Base-by-base conservation (phyloP, 2,888 invertebrate genomes). In the Macrophya annulata region DNA sequence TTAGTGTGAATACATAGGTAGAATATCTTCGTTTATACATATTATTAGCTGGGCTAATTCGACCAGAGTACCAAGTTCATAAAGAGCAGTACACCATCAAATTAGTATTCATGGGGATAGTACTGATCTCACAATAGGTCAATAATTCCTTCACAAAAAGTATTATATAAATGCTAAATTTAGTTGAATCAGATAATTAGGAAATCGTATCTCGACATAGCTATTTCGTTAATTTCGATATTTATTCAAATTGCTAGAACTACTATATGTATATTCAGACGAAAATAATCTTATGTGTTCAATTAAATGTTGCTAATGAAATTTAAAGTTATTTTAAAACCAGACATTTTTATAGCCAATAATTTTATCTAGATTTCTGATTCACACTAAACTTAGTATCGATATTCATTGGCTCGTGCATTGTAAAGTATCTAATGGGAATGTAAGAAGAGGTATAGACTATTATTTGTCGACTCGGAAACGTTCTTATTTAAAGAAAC, bases 1-100 rank as follows among this genome's bases (percentile, higher is more conserved):
- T 71, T 83, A 71, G 83, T 71, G 51, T 83, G 83, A 83, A 83
- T 83, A 83, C 83, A 68, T 68, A 83, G 65, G 65, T 71, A 48
- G 48, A 83, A 83, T 83, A 68, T 45, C 17, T 68, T 83, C 12
- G 45, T 83, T 17, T 48, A 45, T 51, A 31, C 31, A 31, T 31
- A 37, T 71, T 62, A 79, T 59, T 59, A 79, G 51, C 25, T 12
- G 43, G 43, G 37, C 83, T 83, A 31, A 31, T 48, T 68, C 68
- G 43, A 48, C 68, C 68, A 83, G 83, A 68, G 68, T 82, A 68
- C 45, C 37, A 68, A 48, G 10, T 68, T 68, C 37, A 83, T 21
- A 17, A 45, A n/a, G 45, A 83, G 31, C 71, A 37, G 68, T 31
- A 71, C 43, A 48, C 9, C 43, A 62, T 68, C 68, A 68, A 65